Conservation (phyloP, 2,797 vertebrate genomes). For the Oceanodroma leucorhoa region DNA sequence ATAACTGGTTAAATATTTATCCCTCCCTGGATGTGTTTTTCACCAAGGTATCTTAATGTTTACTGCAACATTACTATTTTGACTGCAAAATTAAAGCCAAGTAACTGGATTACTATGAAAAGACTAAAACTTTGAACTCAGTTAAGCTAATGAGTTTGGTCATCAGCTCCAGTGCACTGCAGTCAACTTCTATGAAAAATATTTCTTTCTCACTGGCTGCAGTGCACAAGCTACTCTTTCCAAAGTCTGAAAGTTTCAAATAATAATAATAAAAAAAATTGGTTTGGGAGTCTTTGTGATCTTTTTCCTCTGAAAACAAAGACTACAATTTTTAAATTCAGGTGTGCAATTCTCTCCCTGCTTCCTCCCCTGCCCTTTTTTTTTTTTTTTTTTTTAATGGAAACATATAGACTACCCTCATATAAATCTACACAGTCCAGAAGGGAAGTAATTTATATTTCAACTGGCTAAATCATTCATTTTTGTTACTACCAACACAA, state of each 20-base stretch:
- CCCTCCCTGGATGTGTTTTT: neutral
- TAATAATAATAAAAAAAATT: neutral
- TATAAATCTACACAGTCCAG: neutral
- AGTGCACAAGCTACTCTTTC: neutral
- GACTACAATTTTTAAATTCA: neutral
- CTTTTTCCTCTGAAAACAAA: neutral
- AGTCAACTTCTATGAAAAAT: neutral
- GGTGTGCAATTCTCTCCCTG: neutral
- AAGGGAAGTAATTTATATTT: neutral
- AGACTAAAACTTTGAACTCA: neutral
- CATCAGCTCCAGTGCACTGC: neutral
- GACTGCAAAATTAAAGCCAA: constrained; percentile 1
- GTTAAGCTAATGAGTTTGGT: neutral
- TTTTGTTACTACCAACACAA: neutral
- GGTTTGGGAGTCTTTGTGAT: neutral
- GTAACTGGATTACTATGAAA: neutral
- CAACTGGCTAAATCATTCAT: neutral
- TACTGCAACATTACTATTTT: neutral
- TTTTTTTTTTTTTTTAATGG: neutral
- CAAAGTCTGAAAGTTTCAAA: neutral
- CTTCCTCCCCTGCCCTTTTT: neutral
- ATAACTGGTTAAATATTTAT: neutral
- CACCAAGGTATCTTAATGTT: neutral
- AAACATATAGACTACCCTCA: neutral
- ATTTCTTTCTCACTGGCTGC: neutral